These are phyloP conservation scores for Atta colombica DNA, from an alignment of 1,140 invertebrate species.

Conservation along the genomic window DNA sequence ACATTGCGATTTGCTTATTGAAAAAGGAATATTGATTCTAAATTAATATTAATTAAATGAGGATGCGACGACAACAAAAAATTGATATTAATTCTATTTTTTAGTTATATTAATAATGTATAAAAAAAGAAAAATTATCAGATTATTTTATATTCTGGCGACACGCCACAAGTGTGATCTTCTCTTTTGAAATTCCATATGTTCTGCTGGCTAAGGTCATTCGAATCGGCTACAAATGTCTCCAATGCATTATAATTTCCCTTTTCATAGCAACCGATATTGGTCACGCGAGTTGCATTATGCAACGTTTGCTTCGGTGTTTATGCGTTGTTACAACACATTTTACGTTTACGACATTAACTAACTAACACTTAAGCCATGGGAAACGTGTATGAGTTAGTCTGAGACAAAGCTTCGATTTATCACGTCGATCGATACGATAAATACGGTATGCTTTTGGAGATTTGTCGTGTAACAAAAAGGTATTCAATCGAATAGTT, in stretches of 20 bases:
- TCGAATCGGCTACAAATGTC: not conserved
- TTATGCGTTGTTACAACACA: not conserved
- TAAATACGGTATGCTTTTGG: slow-evolving; percentile 10
- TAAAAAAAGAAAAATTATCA: not conserved
- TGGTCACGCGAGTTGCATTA: slow-evolving; percentile 40
- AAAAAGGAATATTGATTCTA: not conserved
- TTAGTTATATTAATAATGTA: not conserved
- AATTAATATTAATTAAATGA: no score
- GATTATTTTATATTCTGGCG: not conserved
- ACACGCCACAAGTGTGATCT: not conserved
- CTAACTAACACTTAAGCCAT: slow-evolving; percentile 13
- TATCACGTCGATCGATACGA: slow-evolving; percentile 24
- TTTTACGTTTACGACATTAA: slow-evolving; percentile 18
- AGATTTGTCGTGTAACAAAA: not conserved
- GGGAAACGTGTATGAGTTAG: not conserved
- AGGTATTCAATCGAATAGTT: slow-evolving; percentile 3
- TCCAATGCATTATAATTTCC: slow-evolving; percentile 47
- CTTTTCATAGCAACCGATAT: not conserved
- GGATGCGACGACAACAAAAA: no score
- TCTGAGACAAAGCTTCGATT: not conserved
- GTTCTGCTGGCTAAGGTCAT: no score
- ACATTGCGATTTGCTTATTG: not conserved
- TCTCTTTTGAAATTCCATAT: not conserved
- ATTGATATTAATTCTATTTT: not conserved
- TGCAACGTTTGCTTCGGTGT: slow-evolving; percentile 33